Conservation (phyloP, 1,140 invertebrate genomes). For the Magallana ariakensis region DNA sequence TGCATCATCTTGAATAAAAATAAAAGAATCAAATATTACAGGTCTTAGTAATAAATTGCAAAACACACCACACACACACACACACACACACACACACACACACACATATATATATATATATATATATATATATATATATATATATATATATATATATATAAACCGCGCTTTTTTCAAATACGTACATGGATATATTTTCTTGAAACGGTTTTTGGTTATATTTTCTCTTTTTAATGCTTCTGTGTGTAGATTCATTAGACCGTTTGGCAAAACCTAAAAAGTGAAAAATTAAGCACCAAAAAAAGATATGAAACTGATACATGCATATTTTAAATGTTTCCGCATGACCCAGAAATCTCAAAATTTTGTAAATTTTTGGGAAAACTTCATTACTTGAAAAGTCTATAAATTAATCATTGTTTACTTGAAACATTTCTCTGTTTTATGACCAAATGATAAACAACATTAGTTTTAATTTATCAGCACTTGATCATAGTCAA, state of each 20-base stretch:
- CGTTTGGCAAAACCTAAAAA: not conserved
- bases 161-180: not conserved
- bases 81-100: no score
- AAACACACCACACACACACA: no score
- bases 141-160: no score
- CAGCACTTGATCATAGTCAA: no score
- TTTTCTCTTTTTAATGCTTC: slow-evolving; percentile 6
- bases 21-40: not conserved
- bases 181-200: not conserved
- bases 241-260: not conserved
- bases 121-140: no score
- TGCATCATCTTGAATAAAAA: slow-evolving; percentile 3
- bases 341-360: not conserved
- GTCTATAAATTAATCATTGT: no score
- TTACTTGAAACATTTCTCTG: no score
- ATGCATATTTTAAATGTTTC: not conserved
- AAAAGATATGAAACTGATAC: not conserved
- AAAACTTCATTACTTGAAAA: no score
- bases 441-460: no score
- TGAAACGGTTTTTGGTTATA: not conserved
- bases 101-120: no score
- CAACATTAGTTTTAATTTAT: no score
- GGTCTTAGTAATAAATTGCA: not conserved
- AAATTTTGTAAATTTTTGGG: no score
- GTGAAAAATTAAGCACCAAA: not conserved